Evolutionary conservation across 2,113 vertebrate genomes (phyloP), one percentile per base, ranked within the genome.

Genomic region (Marmota flaviventris): DNA sequence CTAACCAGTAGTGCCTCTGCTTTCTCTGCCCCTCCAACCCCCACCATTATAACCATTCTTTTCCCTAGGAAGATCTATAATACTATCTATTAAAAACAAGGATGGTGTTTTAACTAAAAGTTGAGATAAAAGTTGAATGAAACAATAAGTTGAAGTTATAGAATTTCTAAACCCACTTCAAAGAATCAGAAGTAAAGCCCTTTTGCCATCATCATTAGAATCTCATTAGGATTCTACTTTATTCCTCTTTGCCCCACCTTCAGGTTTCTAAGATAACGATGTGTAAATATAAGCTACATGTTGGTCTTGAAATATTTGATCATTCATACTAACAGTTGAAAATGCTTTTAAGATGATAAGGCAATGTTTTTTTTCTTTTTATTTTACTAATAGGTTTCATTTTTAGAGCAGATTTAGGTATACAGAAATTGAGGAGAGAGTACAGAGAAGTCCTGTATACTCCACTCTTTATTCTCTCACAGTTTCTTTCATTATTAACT

Each of bases 91-190:
- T 65, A 76, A 81, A 94, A 39, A 83, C n/a, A 90, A 48, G 5
- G 9, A 48, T 37, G 42, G 45, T 7, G 20, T 58, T 22, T 22
- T 51, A 48, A 12, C 75, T 48, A 45, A 37, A 95, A 82, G 5
- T 56, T 63, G 24, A 96, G 6, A 45, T 39, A 86, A 6, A 18
- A 85, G 76, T 56, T 81, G 18, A 94, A 81, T 24, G n/a, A 82
- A 96, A 70, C 25, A 86, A 56, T 87, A 91, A 88, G 34, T 32
- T 82, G 10, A 90, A 81, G n/a, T 86, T n/a, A 76, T 34, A 90
- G 25, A 89, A 82, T 77, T 18, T 70, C 29, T 84, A 29, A 84
- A 4, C 70, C 18, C 18, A 11, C 5, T 93, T 56, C 51, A 73
- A 73, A 91, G 51, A n/a, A 72, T 82, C 16, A 5, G 32, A 90